Evolutionary conservation across 2,113 vertebrate species (phyloP).

Genomic region (Grammomys dolichurus): DNA sequence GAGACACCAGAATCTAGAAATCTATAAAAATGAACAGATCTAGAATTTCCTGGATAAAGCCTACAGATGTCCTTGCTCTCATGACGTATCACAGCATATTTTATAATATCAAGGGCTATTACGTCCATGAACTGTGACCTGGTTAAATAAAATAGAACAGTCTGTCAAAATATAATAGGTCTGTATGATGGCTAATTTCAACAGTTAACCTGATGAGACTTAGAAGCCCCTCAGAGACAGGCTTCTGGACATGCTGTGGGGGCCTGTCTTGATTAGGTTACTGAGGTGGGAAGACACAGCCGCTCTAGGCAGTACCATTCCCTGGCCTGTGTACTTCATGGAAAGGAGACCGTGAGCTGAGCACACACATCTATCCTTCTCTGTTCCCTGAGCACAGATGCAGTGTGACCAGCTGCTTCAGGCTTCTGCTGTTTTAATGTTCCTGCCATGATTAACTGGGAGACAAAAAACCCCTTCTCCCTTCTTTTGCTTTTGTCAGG

Average conservation of each 20-base stretch:
- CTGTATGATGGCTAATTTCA: too few species aligned
- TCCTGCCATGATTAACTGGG: background rate
- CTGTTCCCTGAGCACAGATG: background rate
- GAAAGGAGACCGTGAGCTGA: background rate
- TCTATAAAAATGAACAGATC: background rate
- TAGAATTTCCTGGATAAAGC: background rate
- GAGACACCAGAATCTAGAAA: background rate
- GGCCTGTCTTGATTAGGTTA: background rate
- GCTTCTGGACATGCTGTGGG: background rate
- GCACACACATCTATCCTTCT: background rate
- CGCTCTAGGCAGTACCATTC: background rate
- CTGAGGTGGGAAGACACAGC: background rate
- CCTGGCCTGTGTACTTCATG: background rate
- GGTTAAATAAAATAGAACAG: background rate
- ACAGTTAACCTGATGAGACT: background rate
- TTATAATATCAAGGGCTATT: background rate
- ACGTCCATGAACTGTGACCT: background rate
- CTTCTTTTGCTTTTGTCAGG: background rate
- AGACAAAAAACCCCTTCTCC: background rate
- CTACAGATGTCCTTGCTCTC: background rate
- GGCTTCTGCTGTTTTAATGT: background rate
- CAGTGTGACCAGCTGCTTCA: background rate
- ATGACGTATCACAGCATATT: background rate
- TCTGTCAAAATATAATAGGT: background rate
- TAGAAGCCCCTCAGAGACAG: background rate